These are phyloP conservation scores for Drosophila atripex DNA, from an alignment of 2,888 invertebrate genomes.

Conservation along the genomic window DNA sequence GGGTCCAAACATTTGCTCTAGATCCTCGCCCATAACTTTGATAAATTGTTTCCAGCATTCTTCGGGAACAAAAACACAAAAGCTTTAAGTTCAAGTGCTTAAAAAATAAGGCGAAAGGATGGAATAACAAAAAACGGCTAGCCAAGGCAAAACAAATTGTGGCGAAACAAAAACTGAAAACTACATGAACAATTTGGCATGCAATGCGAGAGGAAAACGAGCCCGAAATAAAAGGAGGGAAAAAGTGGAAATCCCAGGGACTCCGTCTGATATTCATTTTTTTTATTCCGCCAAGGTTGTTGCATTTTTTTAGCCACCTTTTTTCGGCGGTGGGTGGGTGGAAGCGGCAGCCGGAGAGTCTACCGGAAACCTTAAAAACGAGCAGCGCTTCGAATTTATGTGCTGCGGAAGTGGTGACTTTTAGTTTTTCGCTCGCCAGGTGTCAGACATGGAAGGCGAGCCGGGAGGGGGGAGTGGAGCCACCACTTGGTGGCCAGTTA, in stretches of 20 bases:
- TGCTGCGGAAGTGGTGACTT: constrained; percentile 69
- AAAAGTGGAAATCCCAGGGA: constrained; percentile 16
- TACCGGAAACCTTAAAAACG: constrained; percentile 59
- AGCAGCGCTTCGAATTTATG: constrained; percentile 66
- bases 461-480: constrained; percentile 10
- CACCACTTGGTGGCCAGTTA: constrained; percentile 28
- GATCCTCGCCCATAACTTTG: constrained; percentile 53
- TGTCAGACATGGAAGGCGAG: constrained; percentile 41
- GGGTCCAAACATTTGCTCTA: constrained; percentile 27
- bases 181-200: constrained; percentile 48
- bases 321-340: constrained; percentile 9
- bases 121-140: constrained; percentile 23
- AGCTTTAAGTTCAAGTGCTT: constrained; percentile 57
- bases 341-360: not conserved
- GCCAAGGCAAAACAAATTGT: constrained; percentile 58
- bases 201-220: constrained; percentile 46
- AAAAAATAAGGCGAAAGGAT: constrained; percentile 9
- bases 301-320: constrained; percentile 9
- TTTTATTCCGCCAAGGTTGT: constrained; percentile 9
- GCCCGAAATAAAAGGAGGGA: constrained; percentile 2
- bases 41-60: constrained; percentile 64
- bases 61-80: constrained; percentile 30
- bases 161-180: constrained; percentile 45
- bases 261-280: constrained; percentile 23
- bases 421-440: constrained; percentile 61